phyloP scores from a whole-genome alignment of 2,797 vertebrate genomes.

The Cyprinella venusta region DNA sequence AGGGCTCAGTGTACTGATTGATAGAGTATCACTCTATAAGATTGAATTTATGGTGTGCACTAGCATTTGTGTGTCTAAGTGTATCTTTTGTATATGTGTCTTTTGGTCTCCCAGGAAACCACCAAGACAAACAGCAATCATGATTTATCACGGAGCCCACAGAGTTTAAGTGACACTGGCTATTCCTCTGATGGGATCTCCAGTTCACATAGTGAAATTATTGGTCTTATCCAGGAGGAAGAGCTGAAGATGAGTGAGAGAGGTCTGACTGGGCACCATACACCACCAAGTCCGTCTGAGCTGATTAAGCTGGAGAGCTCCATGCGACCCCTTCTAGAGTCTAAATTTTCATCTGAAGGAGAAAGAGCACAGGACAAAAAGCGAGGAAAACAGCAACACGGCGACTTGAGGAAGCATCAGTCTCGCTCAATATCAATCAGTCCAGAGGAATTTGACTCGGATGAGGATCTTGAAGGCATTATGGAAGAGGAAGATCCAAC shows the following conservation, averaged over 20 bases:
- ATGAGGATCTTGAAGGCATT: slow-evolving; percentile 94
- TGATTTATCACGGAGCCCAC: slow-evolving; percentile 94
- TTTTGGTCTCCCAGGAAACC: slow-evolving; percentile 75
- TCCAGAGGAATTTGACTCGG: slow-evolving; percentile 92
- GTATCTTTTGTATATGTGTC: slow-evolving; percentile 38
- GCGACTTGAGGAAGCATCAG: slow-evolving; percentile 81
- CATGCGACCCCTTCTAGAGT: slow-evolving; percentile 88
- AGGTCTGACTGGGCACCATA: slow-evolving; percentile 81
- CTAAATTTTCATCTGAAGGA: slow-evolving; percentile 79
- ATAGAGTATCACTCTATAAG: not conserved
- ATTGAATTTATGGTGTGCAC: not conserved
- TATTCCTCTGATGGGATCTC: slow-evolving; percentile 98
- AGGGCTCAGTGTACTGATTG: slow-evolving; percentile 11
- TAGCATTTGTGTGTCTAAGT: slow-evolving; percentile 43
- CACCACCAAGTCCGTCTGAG: slow-evolving; percentile 91
- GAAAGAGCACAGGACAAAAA: slow-evolving; percentile 74
- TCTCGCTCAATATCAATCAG: slow-evolving; percentile 93
- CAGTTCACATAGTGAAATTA: slow-evolving; percentile 98
- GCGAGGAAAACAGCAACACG: slow-evolving; percentile 69
- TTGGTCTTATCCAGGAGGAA: slow-evolving; percentile 93
- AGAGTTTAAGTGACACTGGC: slow-evolving; percentile 97
- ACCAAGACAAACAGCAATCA: slow-evolving; percentile 91
- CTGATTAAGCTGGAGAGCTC: slow-evolving; percentile 93
- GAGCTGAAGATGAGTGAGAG: slow-evolving; percentile 92
- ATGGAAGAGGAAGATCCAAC: slow-evolving; percentile 89